These are phyloP conservation scores for Formicarius rufipectus DNA, from an alignment of 2,113 vertebrate species.

Conservation along the genomic window DNA sequence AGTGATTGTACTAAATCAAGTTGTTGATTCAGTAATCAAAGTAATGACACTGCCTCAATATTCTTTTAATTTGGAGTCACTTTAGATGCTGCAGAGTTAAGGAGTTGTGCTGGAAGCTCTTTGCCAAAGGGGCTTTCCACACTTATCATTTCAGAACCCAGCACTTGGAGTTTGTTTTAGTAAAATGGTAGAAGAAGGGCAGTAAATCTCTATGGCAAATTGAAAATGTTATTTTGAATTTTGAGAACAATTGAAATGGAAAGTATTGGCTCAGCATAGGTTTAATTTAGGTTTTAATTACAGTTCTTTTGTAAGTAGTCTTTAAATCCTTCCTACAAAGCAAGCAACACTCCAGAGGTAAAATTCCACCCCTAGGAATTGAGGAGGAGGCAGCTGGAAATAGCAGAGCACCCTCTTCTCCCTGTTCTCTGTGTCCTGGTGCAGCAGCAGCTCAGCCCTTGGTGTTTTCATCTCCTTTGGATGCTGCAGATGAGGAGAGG, in stretches of 20 bases:
- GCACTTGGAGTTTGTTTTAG: not conserved
- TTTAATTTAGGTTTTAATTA: slow-evolving; percentile 36
- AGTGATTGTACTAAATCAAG: not conserved
- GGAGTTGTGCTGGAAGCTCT: not conserved
- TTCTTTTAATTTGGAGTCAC: not conserved
- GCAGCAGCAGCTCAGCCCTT: slow-evolving; percentile 2
- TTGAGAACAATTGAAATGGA: not conserved
- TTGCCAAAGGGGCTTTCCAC: not conserved
- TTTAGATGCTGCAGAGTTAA: not conserved
- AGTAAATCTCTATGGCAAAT: not conserved
- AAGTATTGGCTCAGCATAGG: not conserved
- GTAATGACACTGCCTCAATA: not conserved
- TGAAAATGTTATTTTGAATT: not conserved
- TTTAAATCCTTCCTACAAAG: slow-evolving; percentile 34
- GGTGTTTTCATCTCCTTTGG: not conserved
- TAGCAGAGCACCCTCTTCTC: slow-evolving; percentile 7
- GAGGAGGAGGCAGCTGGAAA: slow-evolving; percentile 41
- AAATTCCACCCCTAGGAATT: slow-evolving; percentile 29
- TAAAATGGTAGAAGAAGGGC: not conserved
- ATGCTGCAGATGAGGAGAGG: not conserved
- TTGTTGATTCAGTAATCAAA: not conserved
- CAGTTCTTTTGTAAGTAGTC: not conserved
- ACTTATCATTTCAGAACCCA: not conserved
- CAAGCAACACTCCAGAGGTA: not conserved
- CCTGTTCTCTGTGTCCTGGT: not conserved